Conservation (phyloP, 2,888 invertebrate genomes). For the Enchytraeus crypticus region DNA sequence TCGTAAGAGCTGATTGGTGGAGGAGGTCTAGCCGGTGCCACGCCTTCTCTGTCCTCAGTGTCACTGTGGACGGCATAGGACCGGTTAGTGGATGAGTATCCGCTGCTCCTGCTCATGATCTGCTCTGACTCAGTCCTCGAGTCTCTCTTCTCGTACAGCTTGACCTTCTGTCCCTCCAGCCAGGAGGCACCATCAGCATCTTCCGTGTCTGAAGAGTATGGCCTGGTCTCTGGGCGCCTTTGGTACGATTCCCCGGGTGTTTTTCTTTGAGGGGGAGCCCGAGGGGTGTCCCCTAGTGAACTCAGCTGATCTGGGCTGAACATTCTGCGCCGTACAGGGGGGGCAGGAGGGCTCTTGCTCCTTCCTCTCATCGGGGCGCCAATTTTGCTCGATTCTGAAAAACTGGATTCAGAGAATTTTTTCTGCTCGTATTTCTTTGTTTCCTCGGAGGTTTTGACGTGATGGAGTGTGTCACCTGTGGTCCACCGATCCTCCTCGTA, state of each 20-base stretch:
- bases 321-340: not conserved
- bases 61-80: not conserved
- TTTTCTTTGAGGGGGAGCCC: not conserved
- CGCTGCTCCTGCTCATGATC: not conserved
- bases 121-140: not conserved
- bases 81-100: not conserved
- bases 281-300: not conserved
- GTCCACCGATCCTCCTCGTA: no score
- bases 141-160: not conserved
- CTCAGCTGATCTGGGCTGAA: not conserved
- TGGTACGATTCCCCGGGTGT: not conserved
- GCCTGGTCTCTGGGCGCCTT: no score
- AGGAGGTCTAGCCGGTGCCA: not conserved
- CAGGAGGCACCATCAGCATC: not conserved
- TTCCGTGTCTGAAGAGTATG: not conserved
- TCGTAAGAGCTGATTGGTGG: not conserved
- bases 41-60: not conserved
- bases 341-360: not conserved
- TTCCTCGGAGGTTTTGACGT: no score
- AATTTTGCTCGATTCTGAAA: no score
- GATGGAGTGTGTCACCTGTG: no score
- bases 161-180: not conserved
- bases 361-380: no score
- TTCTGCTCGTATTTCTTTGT: no score
- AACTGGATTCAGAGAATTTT: no score